Evolutionary conservation across 2,888 invertebrate genomes (phyloP).

Genomic region (Disparrhopalites patrizii): DNA sequence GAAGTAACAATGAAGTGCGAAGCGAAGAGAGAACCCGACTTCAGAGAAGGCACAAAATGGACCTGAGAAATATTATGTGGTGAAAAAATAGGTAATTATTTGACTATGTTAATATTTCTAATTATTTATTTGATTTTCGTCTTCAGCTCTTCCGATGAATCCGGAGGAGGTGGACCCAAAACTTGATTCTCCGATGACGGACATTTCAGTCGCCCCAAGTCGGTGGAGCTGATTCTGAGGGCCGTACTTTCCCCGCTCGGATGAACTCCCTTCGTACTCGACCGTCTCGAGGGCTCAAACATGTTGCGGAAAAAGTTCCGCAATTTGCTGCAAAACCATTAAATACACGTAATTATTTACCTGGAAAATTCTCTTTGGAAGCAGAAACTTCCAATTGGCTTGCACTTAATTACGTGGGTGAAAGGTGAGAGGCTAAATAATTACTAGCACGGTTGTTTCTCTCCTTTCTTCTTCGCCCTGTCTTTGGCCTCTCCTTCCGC

Average conservation of each 20-base stretch:
- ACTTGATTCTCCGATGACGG: constrained; percentile 8
- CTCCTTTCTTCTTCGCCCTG: background rate
- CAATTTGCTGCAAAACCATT: background rate
- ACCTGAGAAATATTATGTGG: too few species aligned
- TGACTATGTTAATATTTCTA: too few species aligned
- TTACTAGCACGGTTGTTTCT: constrained; percentile 5
- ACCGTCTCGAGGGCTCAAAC: background rate
- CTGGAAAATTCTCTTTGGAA: background rate
- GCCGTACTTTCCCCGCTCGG: background rate
- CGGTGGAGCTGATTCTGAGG: background rate
- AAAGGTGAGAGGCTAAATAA: background rate
- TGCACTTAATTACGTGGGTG: background rate
- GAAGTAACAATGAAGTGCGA: too few species aligned
- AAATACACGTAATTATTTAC: background rate
- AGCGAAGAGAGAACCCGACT: too few species aligned
- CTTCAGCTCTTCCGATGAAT: too few species aligned
- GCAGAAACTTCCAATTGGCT: background rate
- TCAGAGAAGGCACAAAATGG: too few species aligned
- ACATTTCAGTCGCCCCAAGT: constrained; percentile 3
- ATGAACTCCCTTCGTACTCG: background rate
- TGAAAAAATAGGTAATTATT: too few species aligned
- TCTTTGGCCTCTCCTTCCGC: constrained; percentile 17
- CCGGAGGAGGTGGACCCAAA: too few species aligned
- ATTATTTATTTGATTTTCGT: too few species aligned
- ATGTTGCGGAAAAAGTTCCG: constrained; percentile 9